phyloP scores from a whole-genome alignment of 2,113 vertebrate species.

The Sceloporus tristichus region DNA sequence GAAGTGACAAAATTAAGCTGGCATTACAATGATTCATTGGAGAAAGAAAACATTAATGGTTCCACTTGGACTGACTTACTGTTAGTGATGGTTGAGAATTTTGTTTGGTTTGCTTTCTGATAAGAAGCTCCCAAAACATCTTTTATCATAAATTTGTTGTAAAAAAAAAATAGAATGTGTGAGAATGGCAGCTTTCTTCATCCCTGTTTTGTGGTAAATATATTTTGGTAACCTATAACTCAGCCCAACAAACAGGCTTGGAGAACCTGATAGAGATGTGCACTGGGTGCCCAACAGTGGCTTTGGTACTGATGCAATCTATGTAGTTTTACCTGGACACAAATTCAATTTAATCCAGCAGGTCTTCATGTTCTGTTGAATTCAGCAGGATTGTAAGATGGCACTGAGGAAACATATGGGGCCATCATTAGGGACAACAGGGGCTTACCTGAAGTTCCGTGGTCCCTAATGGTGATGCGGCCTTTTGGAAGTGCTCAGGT shows the following conservation, averaged over 20 bases:
- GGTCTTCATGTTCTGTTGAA: not conserved
- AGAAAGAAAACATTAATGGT: slow-evolving; percentile 37
- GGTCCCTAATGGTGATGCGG: no score
- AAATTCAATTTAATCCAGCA: not conserved
- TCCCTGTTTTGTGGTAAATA: slow-evolving; percentile 37
- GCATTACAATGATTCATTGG: slow-evolving; percentile 59
- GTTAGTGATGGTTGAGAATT: not conserved
- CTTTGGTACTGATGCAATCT: not conserved
- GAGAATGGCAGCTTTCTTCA: no score
- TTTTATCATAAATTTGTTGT: not conserved
- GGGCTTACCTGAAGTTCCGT: no score
- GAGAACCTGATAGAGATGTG: not conserved
- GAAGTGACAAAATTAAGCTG: slow-evolving; percentile 62
- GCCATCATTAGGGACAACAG: no score
- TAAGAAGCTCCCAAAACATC: not conserved
- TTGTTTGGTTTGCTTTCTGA: not conserved
- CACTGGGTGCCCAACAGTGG: not conserved
- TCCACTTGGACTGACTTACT: slow-evolving; percentile 29
- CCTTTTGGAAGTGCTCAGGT: no score
- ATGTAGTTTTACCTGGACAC: not conserved
- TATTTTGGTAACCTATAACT: slow-evolving; percentile 34
- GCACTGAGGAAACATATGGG: not conserved
- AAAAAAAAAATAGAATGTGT: not conserved
- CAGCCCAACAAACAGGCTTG: not conserved
- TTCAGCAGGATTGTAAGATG: no score